phyloP scores from a whole-genome alignment of 2,797 vertebrate genomes.

The Alauda arvensis region DNA sequence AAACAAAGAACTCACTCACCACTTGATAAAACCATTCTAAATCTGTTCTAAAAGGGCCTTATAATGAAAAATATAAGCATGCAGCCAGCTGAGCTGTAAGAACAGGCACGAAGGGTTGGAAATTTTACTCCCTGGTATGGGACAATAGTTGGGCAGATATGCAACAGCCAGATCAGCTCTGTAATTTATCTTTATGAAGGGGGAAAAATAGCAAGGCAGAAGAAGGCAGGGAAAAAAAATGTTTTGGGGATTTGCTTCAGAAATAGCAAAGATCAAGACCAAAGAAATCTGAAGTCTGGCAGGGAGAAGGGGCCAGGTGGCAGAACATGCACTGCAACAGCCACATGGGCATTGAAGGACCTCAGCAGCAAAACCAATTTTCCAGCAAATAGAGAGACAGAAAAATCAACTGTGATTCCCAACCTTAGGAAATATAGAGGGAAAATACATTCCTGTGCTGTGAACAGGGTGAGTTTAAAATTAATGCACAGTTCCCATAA shows the following conservation, averaged over 20 bases:
- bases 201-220: neutral
- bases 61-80: neutral
- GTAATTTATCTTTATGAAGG: neutral
- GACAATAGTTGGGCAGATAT: neutral
- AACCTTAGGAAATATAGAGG: neutral
- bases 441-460: neutral
- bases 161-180: neutral
- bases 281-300: neutral
- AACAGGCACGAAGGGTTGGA: neutral
- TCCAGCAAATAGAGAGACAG: neutral
- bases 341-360: neutral
- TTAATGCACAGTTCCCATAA: neutral
- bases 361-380: neutral
- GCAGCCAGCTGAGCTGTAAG: neutral
- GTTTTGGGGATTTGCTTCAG: neutral
- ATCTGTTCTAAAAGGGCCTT: neutral
- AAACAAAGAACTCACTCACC: neutral
- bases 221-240: neutral
- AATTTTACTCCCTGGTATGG: neutral
- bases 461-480: neutral
- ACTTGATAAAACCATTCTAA: neutral
- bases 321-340: neutral
- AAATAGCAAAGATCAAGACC: neutral
- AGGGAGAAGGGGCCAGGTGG: slow-evolving; percentile 4
- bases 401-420: neutral